phyloP scores from a whole-genome alignment of 2,888 invertebrate genomes.

The Temnothorax unifasciatus region DNA sequence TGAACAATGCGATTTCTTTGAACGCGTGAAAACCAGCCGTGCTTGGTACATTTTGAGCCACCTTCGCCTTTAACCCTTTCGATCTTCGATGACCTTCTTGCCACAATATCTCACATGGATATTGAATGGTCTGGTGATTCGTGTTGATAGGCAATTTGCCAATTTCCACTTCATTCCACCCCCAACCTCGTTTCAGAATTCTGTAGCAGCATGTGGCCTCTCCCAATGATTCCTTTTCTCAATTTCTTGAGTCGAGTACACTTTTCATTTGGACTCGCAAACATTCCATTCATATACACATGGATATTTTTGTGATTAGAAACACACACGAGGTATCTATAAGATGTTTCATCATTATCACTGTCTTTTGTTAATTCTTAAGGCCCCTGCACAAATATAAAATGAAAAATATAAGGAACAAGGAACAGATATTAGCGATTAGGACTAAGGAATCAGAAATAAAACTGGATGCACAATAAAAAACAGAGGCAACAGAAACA shows the following conservation, averaged over 20 bases:
- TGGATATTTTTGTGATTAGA: neutral
- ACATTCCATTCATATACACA: neutral
- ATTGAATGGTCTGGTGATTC: constrained; percentile 79
- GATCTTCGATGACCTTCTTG: constrained; percentile 47
- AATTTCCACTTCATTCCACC: constrained; percentile 73
- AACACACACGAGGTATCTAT: neutral
- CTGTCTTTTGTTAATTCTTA: neutral
- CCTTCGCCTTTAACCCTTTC: constrained; percentile 52
- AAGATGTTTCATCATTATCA: neutral
- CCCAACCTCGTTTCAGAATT: constrained; percentile 8
- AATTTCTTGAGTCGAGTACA: constrained; percentile 5
- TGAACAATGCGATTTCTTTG: constrained; percentile 69
- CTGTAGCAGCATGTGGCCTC: constrained; percentile 20
- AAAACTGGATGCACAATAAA: too few relatives aligned
- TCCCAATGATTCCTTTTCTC: constrained; percentile 33
- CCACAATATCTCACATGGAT: constrained; percentile 76
- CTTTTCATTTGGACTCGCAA: neutral
- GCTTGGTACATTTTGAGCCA: constrained; percentile 2
- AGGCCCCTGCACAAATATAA: too few relatives aligned
- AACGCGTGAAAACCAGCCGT: constrained; percentile 53
- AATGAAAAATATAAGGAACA: too few relatives aligned
- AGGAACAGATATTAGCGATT: too few relatives aligned
- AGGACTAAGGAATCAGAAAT: too few relatives aligned
- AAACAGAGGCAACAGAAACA: too few relatives aligned
- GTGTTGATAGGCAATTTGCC: constrained; percentile 80